Evolutionary conservation across 2,888 invertebrate species (phyloP), one percentile per base, ranked within the genome.

Genomic region (Dermolepida albohirtum): DNA sequence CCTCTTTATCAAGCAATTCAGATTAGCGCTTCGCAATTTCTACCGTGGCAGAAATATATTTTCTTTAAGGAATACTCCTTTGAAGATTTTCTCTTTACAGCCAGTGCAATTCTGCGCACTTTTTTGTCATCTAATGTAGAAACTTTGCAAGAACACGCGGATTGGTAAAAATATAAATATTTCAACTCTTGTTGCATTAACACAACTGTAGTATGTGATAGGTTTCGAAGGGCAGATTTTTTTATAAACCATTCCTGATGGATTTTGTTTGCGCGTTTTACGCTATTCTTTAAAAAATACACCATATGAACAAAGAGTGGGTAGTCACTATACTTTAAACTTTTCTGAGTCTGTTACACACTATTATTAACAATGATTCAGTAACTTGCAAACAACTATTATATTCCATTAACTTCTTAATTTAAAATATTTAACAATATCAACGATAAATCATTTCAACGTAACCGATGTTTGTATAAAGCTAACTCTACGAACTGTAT

Each of bases 91-190:
- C 80, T 81, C 70, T 80, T 81, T 75, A 77, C 76, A 66, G 81
- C 79, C 77, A 77, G 75, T 67, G 76, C 75, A 67, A 77, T 73
- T 68, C 74, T 76, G 76, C 75, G 75, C 72, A 75, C 76, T 76
- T 75, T 79, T 76, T 75, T 81, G 84, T 85, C 84, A 84, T 83
- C 85, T 84, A 79, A 82, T 79, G 79, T 77, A 76, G 73, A 74
- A 74, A 67, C 72, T 70, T 78, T 64, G 76, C 63, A 77, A 71
- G 73, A 76, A 74, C 74, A 77, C 72, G 71, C 72, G 67, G 68
- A 73, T 65, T 70, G 75, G 72, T 59, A 72, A 57, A 66, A 71
- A 71, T 70, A 71, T 67, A 67, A 71, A 68, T 59, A 71, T 55
- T 63, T 65, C 70, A 71, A 74, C 66, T 73, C 72, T 75, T 75